Conservation (phyloP, 2,797 vertebrate species). For the Clamator glandarius region DNA sequence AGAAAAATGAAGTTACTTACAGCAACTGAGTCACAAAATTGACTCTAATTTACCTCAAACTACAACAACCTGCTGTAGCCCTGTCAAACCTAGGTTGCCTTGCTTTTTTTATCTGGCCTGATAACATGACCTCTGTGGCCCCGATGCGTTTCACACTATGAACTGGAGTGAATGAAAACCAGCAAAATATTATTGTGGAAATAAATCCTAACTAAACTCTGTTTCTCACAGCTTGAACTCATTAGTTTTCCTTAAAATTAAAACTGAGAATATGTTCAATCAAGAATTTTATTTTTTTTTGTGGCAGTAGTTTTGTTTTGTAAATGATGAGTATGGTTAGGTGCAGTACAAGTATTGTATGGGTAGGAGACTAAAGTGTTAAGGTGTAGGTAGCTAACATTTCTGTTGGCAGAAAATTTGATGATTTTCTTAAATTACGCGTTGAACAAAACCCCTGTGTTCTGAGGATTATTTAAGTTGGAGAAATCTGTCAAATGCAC, state of each 20-base stretch:
- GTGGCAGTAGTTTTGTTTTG: neutral
- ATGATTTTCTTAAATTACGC: neutral
- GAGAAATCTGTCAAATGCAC: neutral
- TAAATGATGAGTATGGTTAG: neutral
- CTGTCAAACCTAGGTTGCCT: neutral
- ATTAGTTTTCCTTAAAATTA: neutral
- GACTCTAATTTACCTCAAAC: too few relatives aligned
- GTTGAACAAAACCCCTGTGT: fast-evolving
- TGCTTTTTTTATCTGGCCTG: neutral
- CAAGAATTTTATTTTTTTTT: neutral
- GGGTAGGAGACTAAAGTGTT: neutral
- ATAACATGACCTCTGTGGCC: neutral
- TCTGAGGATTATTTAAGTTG: neutral
- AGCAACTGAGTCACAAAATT: too few relatives aligned
- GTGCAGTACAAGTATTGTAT: neutral
- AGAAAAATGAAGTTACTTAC: too few relatives aligned
- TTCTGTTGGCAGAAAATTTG: neutral
- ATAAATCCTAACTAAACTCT: neutral
- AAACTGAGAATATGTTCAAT: neutral
- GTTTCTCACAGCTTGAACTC: neutral
- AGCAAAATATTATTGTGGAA: neutral
- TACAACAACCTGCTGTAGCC: neutral
- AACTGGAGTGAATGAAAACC: neutral
- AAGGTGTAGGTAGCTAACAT: neutral
- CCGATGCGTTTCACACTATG: neutral